phyloP scores from a whole-genome alignment of 2,113 vertebrate genomes.

The Sphaerodactylus townsendi region DNA sequence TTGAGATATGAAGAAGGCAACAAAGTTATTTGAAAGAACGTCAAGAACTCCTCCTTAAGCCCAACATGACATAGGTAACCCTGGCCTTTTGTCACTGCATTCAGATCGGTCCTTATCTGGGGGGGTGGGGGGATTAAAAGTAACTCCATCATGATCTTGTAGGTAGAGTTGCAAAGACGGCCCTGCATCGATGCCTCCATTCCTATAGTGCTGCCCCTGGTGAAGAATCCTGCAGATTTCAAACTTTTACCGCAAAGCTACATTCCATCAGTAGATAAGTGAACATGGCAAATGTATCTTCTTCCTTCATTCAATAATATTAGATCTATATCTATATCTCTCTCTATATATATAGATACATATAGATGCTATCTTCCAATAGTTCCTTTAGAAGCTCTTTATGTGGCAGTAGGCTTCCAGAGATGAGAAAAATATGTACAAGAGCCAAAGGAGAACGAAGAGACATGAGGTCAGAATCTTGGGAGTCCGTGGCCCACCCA shows the following conservation, averaged over 20 bases:
- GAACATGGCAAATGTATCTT: constrained; percentile 80
- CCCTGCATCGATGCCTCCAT: constrained; percentile 65
- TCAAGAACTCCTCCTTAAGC: constrained; percentile 21
- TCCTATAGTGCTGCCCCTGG: constrained; percentile 49
- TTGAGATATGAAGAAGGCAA: constrained; percentile 50
- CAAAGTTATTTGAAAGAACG: constrained; percentile 16
- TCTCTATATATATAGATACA: constrained; percentile 73
- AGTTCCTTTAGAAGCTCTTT: constrained; percentile 87
- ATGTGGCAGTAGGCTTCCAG: constrained; percentile 98
- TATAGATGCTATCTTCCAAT: constrained; percentile 73
- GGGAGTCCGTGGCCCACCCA: constrained; percentile 90
- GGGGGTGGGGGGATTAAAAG: constrained; percentile 22
- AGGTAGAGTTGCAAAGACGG: constrained; percentile 59
- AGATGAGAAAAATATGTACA: constrained; percentile 96
- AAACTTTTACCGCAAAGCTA: constrained; percentile 75
- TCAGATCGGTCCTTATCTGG: constrained; percentile 44
- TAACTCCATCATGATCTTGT: constrained; percentile 49
- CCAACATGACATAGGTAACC: constrained; percentile 45
- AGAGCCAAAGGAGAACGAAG: constrained; percentile 95
- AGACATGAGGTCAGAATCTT: constrained; percentile 88
- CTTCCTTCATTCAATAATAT: constrained; percentile 77
- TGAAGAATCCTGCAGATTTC: constrained; percentile 70
- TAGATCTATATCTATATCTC: constrained; percentile 73
- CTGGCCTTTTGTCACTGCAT: constrained; percentile 43
- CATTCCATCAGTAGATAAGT: constrained; percentile 81